A percentile compares a stretch with the other conserved stretches of the same genome.
Evolutionary conservation across 1,140 invertebrate species (phyloP).

Genomic region (Cotesia glomerata): DNA sequence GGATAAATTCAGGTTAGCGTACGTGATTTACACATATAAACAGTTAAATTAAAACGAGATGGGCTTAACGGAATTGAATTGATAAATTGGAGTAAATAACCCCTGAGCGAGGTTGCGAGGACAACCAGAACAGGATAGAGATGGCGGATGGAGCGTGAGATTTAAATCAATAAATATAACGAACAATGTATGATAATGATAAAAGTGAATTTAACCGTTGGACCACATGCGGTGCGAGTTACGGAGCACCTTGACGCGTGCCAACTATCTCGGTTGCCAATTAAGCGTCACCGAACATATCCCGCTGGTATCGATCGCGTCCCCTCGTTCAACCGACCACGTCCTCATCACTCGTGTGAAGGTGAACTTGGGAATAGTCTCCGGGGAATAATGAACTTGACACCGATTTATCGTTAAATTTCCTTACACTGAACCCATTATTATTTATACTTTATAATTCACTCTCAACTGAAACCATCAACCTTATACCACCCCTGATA

Average conservation of each 20-base stretch:
- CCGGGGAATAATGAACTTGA: slow-evolving; percentile 10
- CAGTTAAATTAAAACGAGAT: no score
- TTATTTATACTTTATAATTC: not conserved
- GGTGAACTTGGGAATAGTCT: slow-evolving; percentile 21
- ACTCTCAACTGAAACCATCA: no score
- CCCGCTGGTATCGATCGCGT: slow-evolving; percentile 12
- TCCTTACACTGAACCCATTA: not conserved
- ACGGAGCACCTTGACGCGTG: slow-evolving; percentile 28
- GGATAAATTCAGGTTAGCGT: no score
- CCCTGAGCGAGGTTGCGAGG: no score
- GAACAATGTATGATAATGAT: not conserved
- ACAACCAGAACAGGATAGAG: no score
- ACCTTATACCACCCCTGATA: no score
- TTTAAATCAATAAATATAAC: no score
- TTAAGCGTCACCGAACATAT: slow-evolving; percentile 16
- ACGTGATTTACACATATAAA: no score
- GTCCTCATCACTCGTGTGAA: slow-evolving; percentile 11
- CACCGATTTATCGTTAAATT: not conserved
- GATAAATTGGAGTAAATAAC: no score
- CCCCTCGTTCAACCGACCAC: slow-evolving; percentile 3
- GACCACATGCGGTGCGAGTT: slow-evolving; percentile 16
- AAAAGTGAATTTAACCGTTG: slow-evolving; percentile 4
- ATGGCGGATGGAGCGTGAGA: no score
- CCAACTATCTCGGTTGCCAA: slow-evolving; percentile 24
- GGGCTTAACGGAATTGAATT: no score